These are phyloP conservation scores for Poeciliopsis prolifica DNA, from an alignment of 2,113 vertebrate species.

Conservation along the genomic window DNA sequence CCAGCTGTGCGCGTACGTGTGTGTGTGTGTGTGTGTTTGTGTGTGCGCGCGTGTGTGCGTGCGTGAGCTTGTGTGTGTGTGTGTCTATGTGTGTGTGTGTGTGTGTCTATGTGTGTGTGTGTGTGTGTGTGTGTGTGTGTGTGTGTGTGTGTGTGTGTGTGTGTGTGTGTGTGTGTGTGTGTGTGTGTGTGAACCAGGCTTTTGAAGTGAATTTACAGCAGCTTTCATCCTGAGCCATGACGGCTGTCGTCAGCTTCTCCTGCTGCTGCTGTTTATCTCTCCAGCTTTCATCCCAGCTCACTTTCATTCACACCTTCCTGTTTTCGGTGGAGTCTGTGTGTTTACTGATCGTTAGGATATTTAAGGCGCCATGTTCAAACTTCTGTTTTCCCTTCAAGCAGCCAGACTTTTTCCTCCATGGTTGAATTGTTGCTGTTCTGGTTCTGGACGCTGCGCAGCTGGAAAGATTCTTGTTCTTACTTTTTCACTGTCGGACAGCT, in stretches of 20 bases:
- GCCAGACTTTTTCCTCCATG: too few relatives aligned
- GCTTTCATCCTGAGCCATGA: constrained; percentile 48
- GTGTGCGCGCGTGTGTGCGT: background rate
- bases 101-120: background rate
- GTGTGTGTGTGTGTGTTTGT: constrained; percentile 3
- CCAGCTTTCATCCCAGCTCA: background rate
- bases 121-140: constrained; percentile 3
- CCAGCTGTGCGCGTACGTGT: background rate
- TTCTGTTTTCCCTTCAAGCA: too few relatives aligned
- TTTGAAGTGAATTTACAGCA: constrained; percentile 25
- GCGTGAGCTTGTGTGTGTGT: background rate
- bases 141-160: background rate
- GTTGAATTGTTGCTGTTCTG: too few relatives aligned
- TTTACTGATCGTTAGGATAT: too few relatives aligned
- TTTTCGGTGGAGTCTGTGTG: too few relatives aligned
- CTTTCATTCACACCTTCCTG: too few relatives aligned
- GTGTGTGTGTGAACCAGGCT: constrained; percentile 7
- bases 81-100: background rate
- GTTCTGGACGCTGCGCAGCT: too few relatives aligned
- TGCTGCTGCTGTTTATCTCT: constrained; percentile 16
- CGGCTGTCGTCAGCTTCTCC: constrained; percentile 36
- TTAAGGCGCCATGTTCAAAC: too few relatives aligned
- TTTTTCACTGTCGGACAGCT: too few relatives aligned
- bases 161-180: constrained; percentile 1
- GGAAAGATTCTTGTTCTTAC: too few relatives aligned